These are phyloP conservation scores for Pteropus rufus DNA, from an alignment of 2,797 vertebrate species.

Conservation along the genomic window DNA sequence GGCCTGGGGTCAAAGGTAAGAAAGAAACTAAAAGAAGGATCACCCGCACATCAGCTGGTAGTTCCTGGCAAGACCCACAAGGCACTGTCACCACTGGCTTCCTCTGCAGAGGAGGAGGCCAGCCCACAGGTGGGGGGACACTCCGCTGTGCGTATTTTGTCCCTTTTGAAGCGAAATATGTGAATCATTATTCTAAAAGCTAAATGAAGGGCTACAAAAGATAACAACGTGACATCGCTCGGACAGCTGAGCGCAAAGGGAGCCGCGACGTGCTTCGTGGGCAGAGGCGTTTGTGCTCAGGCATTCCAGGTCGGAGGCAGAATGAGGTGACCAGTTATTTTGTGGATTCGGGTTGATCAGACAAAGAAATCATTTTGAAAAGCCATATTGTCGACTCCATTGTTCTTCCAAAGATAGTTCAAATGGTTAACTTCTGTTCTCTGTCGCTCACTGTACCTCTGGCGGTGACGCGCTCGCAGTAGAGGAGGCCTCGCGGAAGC, in stretches of 20 bases:
- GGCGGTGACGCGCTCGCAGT: too few relatives aligned
- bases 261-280: accelerated
- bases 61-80: too few relatives aligned
- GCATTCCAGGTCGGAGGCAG: accelerated
- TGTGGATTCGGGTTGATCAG: too few relatives aligned
- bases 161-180: neutral
- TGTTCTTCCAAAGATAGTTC: neutral
- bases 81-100: accelerated
- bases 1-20: neutral
- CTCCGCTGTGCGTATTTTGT: neutral
- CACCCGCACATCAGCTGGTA: too few relatives aligned
- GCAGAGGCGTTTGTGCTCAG: accelerated
- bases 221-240: neutral
- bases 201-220: neutral
- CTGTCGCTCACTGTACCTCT: accelerated
- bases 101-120: neutral
- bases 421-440: neutral
- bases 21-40: too few relatives aligned
- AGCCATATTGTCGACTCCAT: accelerated
- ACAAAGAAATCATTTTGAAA: neutral
- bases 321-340: accelerated
- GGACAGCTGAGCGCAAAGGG: too few relatives aligned
- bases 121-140: accelerated
- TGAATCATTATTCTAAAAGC: neutral
- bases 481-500: too few relatives aligned